Base-by-base conservation (phyloP, 2,888 invertebrate species). In the Muscina levida region DNA sequence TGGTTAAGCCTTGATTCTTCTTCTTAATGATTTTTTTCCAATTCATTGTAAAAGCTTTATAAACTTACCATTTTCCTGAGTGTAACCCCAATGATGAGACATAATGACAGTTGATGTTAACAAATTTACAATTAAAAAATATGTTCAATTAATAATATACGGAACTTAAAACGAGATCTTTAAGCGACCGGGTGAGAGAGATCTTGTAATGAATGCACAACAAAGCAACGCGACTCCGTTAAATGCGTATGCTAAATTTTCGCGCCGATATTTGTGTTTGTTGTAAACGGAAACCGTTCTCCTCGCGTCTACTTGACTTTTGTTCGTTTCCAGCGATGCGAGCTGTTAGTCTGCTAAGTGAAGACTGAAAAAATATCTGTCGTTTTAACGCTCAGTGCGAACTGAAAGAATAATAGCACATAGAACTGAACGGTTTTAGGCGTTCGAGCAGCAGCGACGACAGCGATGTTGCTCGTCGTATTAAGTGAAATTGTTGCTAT, bases 1-100 rank as follows among this genome's bases (percentile, higher is more conserved):
- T n/a, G n/a, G n/a, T n/a, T n/a, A n/a, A n/a, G n/a, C n/a, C n/a
- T n/a, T n/a, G n/a, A n/a, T n/a, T n/a, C n/a, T n/a, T n/a, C n/a
- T n/a, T n/a, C n/a, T n/a, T n/a, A n/a, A n/a, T n/a, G n/a, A n/a
- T n/a, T n/a, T n/a, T n/a, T n/a, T n/a, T n/a, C n/a, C n/a, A n/a
- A n/a, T n/a, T n/a, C n/a, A n/a, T n/a, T n/a, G n/a, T n/a, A n/a
- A n/a, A n/a, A n/a, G n/a, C n/a, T n/a, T n/a, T n/a, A n/a, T n/a
- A n/a, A 42, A 48, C 87, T 87, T 87, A 88, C 87, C 87, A 75
- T 88, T 88, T 84, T 86, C 88, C 82, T 86, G 85, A 75, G 87
- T 88, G 75, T 88, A 88, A 72, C 87, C 87, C 87, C 87, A 88
- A 82, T 85, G 86, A 68, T 79, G 68, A 71, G 78, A 56, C 78